These are phyloP conservation scores for Crematogaster levior DNA, from an alignment of 2,888 invertebrate species.

Conservation along the genomic window DNA sequence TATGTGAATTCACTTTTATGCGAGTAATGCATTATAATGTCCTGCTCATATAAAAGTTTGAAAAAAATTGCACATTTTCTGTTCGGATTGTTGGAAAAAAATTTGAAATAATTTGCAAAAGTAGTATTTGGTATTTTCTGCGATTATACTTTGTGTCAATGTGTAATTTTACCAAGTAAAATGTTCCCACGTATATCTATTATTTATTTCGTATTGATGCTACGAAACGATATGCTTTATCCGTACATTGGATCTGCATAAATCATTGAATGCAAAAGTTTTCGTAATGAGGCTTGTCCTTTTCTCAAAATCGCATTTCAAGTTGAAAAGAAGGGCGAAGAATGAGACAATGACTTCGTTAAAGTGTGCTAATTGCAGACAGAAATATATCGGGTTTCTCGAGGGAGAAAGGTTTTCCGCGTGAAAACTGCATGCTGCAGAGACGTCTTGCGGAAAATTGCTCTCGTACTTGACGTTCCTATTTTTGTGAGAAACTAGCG, in stretches of 20 bases:
- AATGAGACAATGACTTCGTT: constrained; percentile 28
- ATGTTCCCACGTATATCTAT: background rate
- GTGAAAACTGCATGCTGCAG: constrained; percentile 33
- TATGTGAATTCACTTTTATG: background rate
- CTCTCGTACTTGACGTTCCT: constrained; percentile 42
- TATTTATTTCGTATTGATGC: constrained; percentile 10
- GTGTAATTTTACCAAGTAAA: background rate
- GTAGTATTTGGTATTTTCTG: background rate
- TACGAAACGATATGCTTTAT: background rate
- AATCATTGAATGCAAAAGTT: background rate
- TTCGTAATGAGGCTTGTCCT: background rate
- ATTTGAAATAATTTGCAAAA: background rate
- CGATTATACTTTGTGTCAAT: background rate
- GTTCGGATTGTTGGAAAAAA: background rate
- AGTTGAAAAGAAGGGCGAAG: constrained; percentile 14
- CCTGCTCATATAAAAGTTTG: background rate
- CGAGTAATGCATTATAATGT: background rate
- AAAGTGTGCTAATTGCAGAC: constrained; percentile 43
- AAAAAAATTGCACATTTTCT: background rate
- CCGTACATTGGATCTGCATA: background rate
- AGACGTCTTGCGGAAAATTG: constrained; percentile 45
- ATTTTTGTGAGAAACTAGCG: constrained; percentile 42
- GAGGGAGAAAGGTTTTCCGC: constrained; percentile 30
- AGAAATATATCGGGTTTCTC: constrained; percentile 28
- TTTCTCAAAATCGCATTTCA: constrained; percentile 14